These are phyloP conservation scores for Schizaphis graminum DNA, from an alignment of 2,888 invertebrate genomes.

Conservation along the genomic window DNA sequence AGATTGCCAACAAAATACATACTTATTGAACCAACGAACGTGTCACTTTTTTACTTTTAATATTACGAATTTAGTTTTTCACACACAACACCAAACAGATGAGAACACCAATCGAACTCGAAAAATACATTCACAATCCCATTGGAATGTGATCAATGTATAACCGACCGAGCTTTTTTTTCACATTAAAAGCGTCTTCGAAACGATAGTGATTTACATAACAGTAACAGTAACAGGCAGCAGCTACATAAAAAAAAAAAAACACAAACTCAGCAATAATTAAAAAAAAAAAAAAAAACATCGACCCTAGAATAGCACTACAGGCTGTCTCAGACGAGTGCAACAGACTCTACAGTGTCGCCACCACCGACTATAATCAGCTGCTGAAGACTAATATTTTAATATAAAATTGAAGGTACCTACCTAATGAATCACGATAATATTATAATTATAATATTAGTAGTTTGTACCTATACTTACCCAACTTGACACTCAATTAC, in stretches of 20 bases:
- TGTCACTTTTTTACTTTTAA: slow-evolving; percentile 60
- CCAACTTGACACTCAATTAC: too few relatives aligned
- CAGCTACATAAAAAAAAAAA: slow-evolving; percentile 7
- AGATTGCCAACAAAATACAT: slow-evolving; percentile 64
- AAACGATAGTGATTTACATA: slow-evolving; percentile 38
- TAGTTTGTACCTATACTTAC: too few relatives aligned
- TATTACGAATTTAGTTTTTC: slow-evolving; percentile 33
- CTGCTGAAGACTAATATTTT: neutral
- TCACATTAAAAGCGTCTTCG: slow-evolving; percentile 44
- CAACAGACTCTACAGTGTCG: slow-evolving; percentile 26
- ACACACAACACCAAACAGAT: slow-evolving; percentile 37
- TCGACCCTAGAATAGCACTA: slow-evolving; percentile 49
- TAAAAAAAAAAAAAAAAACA: slow-evolving; percentile 33
- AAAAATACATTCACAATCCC: slow-evolving; percentile 12
- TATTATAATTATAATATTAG: too few relatives aligned
- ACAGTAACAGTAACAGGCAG: slow-evolving; percentile 12
- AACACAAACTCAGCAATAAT: neutral
- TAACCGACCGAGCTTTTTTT: slow-evolving; percentile 36
- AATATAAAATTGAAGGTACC: too few relatives aligned
- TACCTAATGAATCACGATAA: too few relatives aligned
- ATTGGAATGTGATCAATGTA: slow-evolving; percentile 21
- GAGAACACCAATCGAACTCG: slow-evolving; percentile 33
- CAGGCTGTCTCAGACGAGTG: slow-evolving; percentile 43
- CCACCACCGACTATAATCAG: slow-evolving; percentile 32
- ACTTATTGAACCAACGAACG: slow-evolving; percentile 62